These are phyloP conservation scores for Acanthurus lineatus DNA, from an alignment of 2,797 vertebrate species.

Conservation along the genomic window DNA sequence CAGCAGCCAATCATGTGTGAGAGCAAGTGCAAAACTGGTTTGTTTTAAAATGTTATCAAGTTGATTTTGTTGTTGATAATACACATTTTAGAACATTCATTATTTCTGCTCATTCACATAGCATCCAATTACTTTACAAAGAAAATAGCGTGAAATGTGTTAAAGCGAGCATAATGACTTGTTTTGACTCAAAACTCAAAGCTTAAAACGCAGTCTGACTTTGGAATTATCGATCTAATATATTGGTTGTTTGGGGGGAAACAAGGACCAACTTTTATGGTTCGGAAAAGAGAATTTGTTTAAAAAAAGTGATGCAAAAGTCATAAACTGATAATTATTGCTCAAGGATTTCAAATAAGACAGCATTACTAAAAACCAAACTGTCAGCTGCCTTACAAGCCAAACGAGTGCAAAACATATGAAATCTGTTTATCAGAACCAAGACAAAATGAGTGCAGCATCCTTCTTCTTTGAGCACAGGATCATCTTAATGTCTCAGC, in stretches of 20 bases:
- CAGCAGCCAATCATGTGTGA: background rate
- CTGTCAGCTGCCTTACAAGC: too few relatives aligned
- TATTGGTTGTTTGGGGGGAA: too few relatives aligned
- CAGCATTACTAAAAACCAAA: background rate
- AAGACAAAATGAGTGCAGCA: background rate
- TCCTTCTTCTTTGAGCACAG: background rate
- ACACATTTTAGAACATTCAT: too few relatives aligned
- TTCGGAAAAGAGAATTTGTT: background rate
- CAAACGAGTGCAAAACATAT: background rate
- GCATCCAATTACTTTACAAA: background rate
- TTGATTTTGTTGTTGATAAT: background rate
- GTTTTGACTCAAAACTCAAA: background rate
- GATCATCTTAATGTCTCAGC: background rate
- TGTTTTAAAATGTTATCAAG: background rate
- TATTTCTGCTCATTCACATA: too few relatives aligned
- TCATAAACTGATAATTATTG: background rate
- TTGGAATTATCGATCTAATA: background rate
- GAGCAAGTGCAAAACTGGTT: too few relatives aligned
- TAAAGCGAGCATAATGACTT: too few relatives aligned
- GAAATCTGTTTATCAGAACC: background rate
- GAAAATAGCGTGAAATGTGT: background rate
- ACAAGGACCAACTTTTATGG: too few relatives aligned
- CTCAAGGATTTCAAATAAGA: background rate
- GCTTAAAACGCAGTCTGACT: background rate
- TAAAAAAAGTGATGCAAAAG: background rate